phyloP scores from a whole-genome alignment of 1,140 invertebrate species.

The Nylanderia fulva region DNA sequence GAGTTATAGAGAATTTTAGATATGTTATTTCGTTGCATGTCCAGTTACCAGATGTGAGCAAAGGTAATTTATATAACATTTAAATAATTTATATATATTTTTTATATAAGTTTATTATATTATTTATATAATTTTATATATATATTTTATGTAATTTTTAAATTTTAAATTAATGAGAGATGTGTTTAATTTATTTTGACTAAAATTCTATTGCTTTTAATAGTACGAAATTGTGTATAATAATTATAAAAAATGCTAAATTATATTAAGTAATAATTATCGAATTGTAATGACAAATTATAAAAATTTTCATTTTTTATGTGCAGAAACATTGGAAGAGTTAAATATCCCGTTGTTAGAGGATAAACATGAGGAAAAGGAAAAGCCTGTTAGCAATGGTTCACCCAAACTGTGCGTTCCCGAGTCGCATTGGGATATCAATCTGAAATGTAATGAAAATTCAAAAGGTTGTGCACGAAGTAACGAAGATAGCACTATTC shows the following conservation, averaged over 20 bases:
- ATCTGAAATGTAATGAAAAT: conserved; percentile 35
- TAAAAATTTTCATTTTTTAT: conserved; percentile 32
- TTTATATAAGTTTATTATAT: too few relatives aligned
- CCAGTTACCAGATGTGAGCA: conserved; percentile 87
- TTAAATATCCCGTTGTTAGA: conserved; percentile 86
- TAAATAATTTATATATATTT: not conserved
- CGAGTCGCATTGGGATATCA: conserved; percentile 26
- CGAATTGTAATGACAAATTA: not conserved
- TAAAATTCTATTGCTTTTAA: too few relatives aligned
- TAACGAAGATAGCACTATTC: conserved; percentile 47
- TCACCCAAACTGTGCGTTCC: conserved; percentile 37
- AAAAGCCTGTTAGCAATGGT: conserved; percentile 58
- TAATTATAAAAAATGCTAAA: too few relatives aligned
- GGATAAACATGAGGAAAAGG: conserved; percentile 67
- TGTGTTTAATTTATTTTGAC: not conserved
- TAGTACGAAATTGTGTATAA: too few relatives aligned
- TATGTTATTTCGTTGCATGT: conserved; percentile 88
- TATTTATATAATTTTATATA: conserved; percentile 46
- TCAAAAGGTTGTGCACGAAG: conserved; percentile 28
- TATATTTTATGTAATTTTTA: too few relatives aligned
- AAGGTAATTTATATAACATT: conserved; percentile 80
- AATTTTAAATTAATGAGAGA: too few relatives aligned
- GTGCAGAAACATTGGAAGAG: conserved; percentile 85
- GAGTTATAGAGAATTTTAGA: conserved; percentile 86
- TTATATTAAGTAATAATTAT: not conserved